Conservation (phyloP, 2,113 vertebrate species). For the Austrofundulus limnaeus region DNA sequence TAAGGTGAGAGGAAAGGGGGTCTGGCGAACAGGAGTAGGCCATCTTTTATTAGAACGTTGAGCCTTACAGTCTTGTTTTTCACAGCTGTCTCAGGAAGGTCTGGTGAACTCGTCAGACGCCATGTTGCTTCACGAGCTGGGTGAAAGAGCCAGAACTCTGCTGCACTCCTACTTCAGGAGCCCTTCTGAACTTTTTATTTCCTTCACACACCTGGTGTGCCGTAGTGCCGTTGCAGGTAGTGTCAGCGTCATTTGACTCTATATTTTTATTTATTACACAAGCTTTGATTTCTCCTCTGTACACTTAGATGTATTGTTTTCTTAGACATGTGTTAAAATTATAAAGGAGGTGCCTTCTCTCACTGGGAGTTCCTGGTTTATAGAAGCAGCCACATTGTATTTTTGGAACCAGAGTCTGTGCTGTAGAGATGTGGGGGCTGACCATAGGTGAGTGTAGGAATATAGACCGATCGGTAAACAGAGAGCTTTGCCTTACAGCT, state of each 20-base stretch:
- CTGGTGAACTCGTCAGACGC: constrained; percentile 82
- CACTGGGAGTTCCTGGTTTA: too few relatives aligned
- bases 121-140: constrained; percentile 86
- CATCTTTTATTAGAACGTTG: not conserved
- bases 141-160: constrained; percentile 83
- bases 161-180: constrained; percentile 92
- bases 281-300: not conserved
- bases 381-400: too few relatives aligned
- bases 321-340: too few relatives aligned
- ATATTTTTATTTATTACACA: not conserved
- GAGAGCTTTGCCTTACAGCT: too few relatives aligned
- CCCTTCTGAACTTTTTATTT: constrained; percentile 83
- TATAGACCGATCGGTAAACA: too few relatives aligned
- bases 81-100: constrained; percentile 85
- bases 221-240: constrained; percentile 88
- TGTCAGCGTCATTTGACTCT: too few relatives aligned
- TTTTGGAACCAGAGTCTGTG: too few relatives aligned
- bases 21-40: not conserved
- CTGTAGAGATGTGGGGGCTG: too few relatives aligned
- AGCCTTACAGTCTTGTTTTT: constrained; percentile 2
- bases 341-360: too few relatives aligned
- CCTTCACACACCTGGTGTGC: constrained; percentile 94
- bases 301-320: not conserved
- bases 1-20: constrained; percentile 76
- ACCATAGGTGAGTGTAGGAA: too few relatives aligned